Percentiles rank a stretch among this genome's conserved stretches.
Evolutionary conservation across 2,888 invertebrate genomes (phyloP).

Genomic region (Cerastoderma edule): DNA sequence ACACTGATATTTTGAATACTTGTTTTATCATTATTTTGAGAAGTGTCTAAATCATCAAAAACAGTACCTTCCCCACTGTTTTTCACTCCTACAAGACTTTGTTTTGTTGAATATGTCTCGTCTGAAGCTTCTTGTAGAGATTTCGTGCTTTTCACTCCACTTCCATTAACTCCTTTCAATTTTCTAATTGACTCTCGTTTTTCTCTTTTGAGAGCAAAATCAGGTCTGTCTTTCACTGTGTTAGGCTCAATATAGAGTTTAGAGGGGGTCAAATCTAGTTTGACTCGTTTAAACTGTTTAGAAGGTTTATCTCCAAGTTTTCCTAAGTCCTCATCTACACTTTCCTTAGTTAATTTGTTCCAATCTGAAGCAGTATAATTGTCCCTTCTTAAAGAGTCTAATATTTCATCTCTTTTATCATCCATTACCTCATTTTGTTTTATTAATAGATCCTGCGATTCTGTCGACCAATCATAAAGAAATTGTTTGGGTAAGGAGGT

Average conservation of each 20-base stretch:
- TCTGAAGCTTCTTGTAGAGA: not conserved
- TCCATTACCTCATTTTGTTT: not conserved
- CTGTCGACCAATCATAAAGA: not conserved
- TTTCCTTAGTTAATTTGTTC: not conserved
- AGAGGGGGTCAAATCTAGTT: conserved; percentile 30
- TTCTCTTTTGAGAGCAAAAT: not conserved
- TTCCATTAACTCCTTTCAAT: not conserved
- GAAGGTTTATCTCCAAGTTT: not conserved
- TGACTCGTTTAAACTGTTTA: conserved; percentile 20
- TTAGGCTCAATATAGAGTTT: conserved; percentile 25
- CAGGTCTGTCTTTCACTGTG: not conserved
- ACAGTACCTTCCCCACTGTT: too few species aligned
- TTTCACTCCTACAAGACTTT: too few species aligned
- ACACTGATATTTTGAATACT: too few species aligned
- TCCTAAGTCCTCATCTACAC: not conserved
- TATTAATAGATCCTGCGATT: not conserved
- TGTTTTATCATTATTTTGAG: too few species aligned
- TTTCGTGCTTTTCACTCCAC: too few species aligned
- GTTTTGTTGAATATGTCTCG: not conserved
- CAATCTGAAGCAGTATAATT: not conserved
- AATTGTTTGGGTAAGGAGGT: too few species aligned
- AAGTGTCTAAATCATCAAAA: too few species aligned
- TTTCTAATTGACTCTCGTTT: not conserved
- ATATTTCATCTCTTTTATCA: conserved; percentile 20
- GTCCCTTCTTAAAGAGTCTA: conserved; percentile 1